Evolutionary conservation across 2,888 invertebrate genomes (phyloP).

Genomic region (Nysson spinosus): DNA sequence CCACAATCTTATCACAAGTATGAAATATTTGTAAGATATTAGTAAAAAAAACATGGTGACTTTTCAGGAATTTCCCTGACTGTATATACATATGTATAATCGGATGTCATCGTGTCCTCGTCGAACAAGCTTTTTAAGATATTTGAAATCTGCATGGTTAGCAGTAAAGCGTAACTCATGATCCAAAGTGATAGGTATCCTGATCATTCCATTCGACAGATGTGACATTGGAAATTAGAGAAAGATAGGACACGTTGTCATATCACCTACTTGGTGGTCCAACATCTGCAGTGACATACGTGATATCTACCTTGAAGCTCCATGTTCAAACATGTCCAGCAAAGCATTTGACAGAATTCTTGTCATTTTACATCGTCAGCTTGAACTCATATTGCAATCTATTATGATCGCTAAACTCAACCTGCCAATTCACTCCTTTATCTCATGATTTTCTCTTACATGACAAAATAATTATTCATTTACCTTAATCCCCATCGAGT

Average conservation of each 20-base stretch:
- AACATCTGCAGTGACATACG: neutral
- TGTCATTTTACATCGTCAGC: neutral
- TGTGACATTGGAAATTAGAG: slow-evolving; percentile 1
- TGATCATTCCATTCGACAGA: neutral
- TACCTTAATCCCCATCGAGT: too few species aligned
- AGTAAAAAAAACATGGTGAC: too few species aligned
- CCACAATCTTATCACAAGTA: too few species aligned
- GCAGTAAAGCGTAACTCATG: too few species aligned
- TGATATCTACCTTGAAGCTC: slow-evolving; percentile 2
- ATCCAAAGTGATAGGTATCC: neutral
- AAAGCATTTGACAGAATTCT: neutral
- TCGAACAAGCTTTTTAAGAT: neutral
- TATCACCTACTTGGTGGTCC: neutral
- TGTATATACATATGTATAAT: too few species aligned
- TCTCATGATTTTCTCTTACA: too few species aligned
- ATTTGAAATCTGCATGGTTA: neutral
- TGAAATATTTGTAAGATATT: too few species aligned
- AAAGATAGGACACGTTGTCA: neutral
- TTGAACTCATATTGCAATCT: neutral
- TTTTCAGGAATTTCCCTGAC: too few species aligned
- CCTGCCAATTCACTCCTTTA: neutral
- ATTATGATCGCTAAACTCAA: neutral
- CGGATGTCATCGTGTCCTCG: neutral
- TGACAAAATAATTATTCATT: too few species aligned
- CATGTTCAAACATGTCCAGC: slow-evolving; percentile 4